These are phyloP conservation scores for Euura saliciscinereae DNA, from an alignment of 1,140 invertebrate genomes.

Conservation along the genomic window DNA sequence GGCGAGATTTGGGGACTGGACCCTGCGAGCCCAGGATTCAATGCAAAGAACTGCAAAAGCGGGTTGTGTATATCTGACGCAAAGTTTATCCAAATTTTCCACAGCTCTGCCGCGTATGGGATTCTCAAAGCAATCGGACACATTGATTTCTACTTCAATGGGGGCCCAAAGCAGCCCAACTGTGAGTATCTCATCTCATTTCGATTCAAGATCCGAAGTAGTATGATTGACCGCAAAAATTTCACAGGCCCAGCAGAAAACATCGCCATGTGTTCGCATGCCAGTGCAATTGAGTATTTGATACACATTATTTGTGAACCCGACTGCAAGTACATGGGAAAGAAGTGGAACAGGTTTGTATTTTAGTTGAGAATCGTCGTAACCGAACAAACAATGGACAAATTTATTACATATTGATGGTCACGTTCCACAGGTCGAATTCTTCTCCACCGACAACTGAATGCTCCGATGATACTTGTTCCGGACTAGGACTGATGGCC, in stretches of 20 bases:
- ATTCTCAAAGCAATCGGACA: neutral
- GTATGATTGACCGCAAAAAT: too few relatives aligned
- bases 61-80: slow-evolving; percentile 12
- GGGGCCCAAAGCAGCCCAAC: slow-evolving; percentile 9
- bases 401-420: neutral
- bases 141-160: neutral
- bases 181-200: slow-evolving; percentile 13
- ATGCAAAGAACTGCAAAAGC: neutral
- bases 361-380: neutral
- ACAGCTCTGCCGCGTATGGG: slow-evolving; percentile 14
- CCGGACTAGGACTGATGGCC: neutral
- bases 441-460: too few relatives aligned
- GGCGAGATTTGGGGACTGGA: too few relatives aligned
- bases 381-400: neutral
- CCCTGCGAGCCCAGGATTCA: neutral
- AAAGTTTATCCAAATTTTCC: neutral
- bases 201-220: too few relatives aligned
- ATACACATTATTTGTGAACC: neutral
- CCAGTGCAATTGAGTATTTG: neutral
- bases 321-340: neutral
- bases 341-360: neutral
- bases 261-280: neutral
- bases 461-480: neutral
- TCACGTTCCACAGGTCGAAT: too few relatives aligned
- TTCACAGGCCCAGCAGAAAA: too few relatives aligned